Evolutionary conservation across 2,888 invertebrate species (phyloP), one percentile per base, ranked within the genome.

Genomic region (Nowickia ferox): DNA sequence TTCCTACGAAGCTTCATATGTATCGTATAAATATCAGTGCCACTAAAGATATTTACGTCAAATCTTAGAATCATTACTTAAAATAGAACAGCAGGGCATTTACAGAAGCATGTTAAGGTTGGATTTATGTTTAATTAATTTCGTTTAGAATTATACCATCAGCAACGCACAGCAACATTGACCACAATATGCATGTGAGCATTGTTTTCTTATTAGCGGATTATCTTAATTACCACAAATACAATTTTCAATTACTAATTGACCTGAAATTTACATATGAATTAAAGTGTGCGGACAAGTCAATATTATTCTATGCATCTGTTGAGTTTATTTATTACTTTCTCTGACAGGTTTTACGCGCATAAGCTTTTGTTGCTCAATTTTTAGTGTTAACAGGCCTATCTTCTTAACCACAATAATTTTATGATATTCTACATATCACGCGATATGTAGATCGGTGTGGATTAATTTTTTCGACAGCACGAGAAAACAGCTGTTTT

Each of bases 41-140:
- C 3, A 61, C 10, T 42, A 15, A 30, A 6, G 30, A 30, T 30
- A 30, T 0, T 30, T 30, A 30, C 6, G 30, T 30, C 30, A 30
- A 6, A 30, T 30, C 6, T 6, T 30, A 0, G 30, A 30, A 30
- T 6, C 30, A 30, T 30, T 30, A 57, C 8, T 57, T 57, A 30
- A 30, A 30, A 55, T 17, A 13, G 11, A 59, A 61, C 72, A 38
- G 30, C 59, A 17, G 42, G 42, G 46, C 13, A 11, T n/a, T 38
- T 11, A 1, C 17, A 69, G 8, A 9, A 57, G 10, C 19, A 42
- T 55, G 30, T 48, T 11, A 59, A 51, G 22, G 30, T 55, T 59
- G 55, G 76, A 77, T 57, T 80, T 86, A 72, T 80, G 76, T 83
- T 86, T 83, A 86, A 86, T 86, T 86, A 86, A 83, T 86, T 83